Conservation (phyloP, 2,888 invertebrate species). For the Crioceris asparagi region DNA sequence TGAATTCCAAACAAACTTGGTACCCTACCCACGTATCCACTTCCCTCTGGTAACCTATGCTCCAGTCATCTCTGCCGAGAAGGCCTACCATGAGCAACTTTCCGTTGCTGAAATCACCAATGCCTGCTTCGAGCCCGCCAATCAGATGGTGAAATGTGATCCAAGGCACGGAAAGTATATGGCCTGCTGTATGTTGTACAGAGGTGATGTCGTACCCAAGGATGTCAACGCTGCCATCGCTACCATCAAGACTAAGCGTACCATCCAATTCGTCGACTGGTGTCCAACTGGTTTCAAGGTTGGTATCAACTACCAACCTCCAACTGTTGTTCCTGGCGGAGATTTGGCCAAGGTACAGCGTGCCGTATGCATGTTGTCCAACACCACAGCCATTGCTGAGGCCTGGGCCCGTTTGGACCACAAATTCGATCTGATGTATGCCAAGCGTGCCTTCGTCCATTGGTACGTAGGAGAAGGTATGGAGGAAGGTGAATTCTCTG, state of each 20-base stretch:
- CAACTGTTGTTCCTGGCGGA: constrained; percentile 90
- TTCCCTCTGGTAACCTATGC: constrained; percentile 90
- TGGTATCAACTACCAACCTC: constrained; percentile 90
- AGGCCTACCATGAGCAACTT: constrained; percentile 88
- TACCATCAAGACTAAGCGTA: constrained; percentile 89
- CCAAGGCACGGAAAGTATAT: constrained; percentile 88
- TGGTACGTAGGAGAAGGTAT: constrained; percentile 88
- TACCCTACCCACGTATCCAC: constrained; percentile 92
- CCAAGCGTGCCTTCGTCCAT: constrained; percentile 92
- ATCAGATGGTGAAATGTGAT: constrained; percentile 93
- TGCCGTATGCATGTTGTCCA: constrained; percentile 97
- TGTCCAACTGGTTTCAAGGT: constrained; percentile 74
- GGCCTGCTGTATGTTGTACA: constrained; percentile 91
- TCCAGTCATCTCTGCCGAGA: constrained; percentile 87
- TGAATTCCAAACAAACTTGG: constrained; percentile 92
- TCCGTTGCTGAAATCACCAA: constrained; percentile 90
- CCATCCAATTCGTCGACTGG: constrained; percentile 90
- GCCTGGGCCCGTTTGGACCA: constrained; percentile 95
- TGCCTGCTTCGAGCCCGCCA: constrained; percentile 91
- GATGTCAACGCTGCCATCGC: constrained; percentile 94
- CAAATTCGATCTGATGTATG: constrained; percentile 95
- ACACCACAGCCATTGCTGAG: constrained; percentile 92
- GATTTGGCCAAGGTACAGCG: constrained; percentile 92
- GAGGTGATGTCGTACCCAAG: constrained; percentile 68
- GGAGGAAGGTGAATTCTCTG: constrained; percentile 80